A percentile compares a stretch with the other conserved stretches of the same genome.
These are phyloP conservation scores for Crotalus viridis DNA, from an alignment of 2,113 vertebrate genomes.

Conservation along the genomic window DNA sequence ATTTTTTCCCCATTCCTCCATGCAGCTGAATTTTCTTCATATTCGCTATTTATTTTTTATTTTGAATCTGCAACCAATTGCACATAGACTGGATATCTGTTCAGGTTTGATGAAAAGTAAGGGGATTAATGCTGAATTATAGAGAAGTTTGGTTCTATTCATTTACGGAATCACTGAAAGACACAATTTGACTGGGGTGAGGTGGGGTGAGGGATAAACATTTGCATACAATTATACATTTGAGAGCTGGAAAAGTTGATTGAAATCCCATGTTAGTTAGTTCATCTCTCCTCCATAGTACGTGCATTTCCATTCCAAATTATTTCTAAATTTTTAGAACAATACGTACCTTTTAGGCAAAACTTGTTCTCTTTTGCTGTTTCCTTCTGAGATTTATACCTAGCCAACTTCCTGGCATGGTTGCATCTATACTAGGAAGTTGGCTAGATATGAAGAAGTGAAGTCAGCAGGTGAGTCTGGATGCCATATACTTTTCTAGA, in stretches of 20 bases:
- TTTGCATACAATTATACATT: not conserved
- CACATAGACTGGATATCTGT: not conserved
- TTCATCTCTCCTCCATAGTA: not conserved
- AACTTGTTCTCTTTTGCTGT: not conserved
- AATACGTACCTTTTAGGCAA: not conserved
- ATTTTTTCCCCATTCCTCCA: not conserved
- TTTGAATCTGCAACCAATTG: not conserved
- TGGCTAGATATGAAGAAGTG: not conserved
- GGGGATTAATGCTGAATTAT: not conserved
- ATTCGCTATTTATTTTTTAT: not conserved
- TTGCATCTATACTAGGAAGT: not conserved
- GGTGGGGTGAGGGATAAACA: not conserved
- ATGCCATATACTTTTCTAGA: not conserved
- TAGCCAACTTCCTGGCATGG: not conserved
- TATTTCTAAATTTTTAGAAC: not conserved
- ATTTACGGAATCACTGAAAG: not conserved
- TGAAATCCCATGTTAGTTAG: not conserved
- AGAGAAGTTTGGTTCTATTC: not conserved
- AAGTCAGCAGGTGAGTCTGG: not conserved
- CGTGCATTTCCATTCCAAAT: not conserved
- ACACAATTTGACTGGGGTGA: not conserved
- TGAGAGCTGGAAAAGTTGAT: not conserved
- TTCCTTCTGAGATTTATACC: not conserved
- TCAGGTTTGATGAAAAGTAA: not conserved
- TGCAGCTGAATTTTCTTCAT: not conserved